phyloP scores from a whole-genome alignment of 2,888 invertebrate genomes.

The Amiota communis region DNA sequence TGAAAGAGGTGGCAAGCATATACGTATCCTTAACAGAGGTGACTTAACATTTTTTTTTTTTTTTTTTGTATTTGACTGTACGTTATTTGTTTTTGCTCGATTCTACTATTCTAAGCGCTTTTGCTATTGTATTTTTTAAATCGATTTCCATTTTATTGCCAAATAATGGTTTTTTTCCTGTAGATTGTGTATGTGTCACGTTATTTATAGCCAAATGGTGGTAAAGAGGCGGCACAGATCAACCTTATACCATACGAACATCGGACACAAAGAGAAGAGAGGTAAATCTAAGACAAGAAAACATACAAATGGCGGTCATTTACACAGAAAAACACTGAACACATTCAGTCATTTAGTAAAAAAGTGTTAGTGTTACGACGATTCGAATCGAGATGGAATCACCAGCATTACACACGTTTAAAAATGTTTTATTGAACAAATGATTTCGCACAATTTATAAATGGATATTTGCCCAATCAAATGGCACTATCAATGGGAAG shows the following conservation, averaged over 20 bases:
- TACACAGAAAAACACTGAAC: background rate
- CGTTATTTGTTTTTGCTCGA: slow-evolving; percentile 48
- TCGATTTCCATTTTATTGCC: slow-evolving; percentile 68
- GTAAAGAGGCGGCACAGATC: slow-evolving; percentile 39
- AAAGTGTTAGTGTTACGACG: too few relatives aligned
- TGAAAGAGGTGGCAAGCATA: slow-evolving; percentile 2
- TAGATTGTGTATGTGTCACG: slow-evolving; percentile 64
- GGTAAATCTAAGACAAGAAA: background rate
- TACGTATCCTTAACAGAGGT: slow-evolving; percentile 59
- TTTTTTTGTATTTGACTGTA: slow-evolving; percentile 56
- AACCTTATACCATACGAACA: background rate
- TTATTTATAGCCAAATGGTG: slow-evolving; percentile 61
- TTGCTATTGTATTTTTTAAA: slow-evolving; percentile 45
- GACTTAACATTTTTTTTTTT: slow-evolving; percentile 39
- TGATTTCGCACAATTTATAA: slow-evolving; percentile 67
- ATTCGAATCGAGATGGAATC: too few relatives aligned
- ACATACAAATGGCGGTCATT: slow-evolving; percentile 22
- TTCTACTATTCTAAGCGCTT: background rate
- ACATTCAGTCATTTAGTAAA: too few relatives aligned
- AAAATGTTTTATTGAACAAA: slow-evolving; percentile 67
- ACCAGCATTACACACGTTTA: slow-evolving; percentile 36
- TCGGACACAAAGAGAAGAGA: too few relatives aligned
- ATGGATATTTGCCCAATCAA: slow-evolving; percentile 55
- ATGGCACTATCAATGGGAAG: slow-evolving; percentile 6
- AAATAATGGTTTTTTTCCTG: slow-evolving; percentile 64